These are phyloP conservation scores for Drosophila mauritiana DNA, from an alignment of 1,140 invertebrate genomes.

Conservation along the genomic window DNA sequence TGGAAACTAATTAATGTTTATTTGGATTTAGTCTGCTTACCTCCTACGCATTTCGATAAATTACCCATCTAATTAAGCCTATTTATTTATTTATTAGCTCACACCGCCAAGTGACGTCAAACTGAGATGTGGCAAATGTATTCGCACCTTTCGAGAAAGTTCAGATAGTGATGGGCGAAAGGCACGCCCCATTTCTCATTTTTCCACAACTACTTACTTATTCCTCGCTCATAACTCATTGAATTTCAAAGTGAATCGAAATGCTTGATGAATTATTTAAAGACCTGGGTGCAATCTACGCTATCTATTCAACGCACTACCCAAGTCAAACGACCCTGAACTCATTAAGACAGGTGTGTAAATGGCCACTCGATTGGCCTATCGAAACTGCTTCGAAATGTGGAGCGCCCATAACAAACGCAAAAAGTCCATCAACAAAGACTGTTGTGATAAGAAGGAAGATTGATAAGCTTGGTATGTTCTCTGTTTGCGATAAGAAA, in stretches of 20 bases:
- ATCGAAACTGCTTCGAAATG: slow-evolving; percentile 20
- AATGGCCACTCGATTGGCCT: slow-evolving; percentile 50
- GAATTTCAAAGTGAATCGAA: slow-evolving; percentile 37
- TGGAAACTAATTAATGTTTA: slow-evolving; percentile 40
- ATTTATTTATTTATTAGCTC: no score
- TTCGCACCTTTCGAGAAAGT: slow-evolving; percentile 33
- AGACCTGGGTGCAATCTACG: slow-evolving; percentile 22
- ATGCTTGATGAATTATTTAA: slow-evolving; percentile 48
- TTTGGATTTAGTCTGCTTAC: slow-evolving; percentile 17
- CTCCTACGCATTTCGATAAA: slow-evolving; percentile 6
- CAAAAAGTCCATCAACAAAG: slow-evolving; percentile 57
- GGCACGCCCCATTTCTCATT: slow-evolving; percentile 11
- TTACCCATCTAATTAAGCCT: slow-evolving; percentile 29
- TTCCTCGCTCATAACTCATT: slow-evolving; percentile 15
- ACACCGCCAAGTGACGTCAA: slow-evolving; percentile 28
- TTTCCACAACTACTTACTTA: slow-evolving; percentile 39
- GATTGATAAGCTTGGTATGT: slow-evolving; percentile 52
- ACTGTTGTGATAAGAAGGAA: slow-evolving; percentile 26
- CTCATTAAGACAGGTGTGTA: slow-evolving; percentile 51
- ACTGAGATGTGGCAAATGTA: slow-evolving; percentile 15
- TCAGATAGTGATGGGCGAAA: neutral
- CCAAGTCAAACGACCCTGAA: slow-evolving; percentile 50
- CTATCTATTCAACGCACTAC: slow-evolving; percentile 19
- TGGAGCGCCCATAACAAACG: slow-evolving; percentile 35
- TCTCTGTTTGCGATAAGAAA: slow-evolving; percentile 33